Percentiles rank a stretch among this genome's conserved stretches.
Evolutionary conservation across 2,113 vertebrate species (phyloP).

Genomic region (Jacana jacana): DNA sequence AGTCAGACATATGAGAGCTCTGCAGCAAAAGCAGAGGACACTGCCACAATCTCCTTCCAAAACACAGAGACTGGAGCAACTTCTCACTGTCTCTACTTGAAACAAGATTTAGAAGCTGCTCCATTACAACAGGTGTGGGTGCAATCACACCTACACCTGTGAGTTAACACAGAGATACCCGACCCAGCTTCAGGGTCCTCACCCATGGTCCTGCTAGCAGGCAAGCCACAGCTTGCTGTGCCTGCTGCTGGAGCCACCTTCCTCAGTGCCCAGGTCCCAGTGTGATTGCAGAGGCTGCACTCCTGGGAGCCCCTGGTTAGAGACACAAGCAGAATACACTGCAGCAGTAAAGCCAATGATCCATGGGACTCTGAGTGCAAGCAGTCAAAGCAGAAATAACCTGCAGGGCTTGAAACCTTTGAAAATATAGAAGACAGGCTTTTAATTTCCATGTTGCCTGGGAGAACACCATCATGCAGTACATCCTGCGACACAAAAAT

Average conservation of each 20-base stretch:
- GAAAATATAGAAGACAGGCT: background rate
- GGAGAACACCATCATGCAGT: background rate
- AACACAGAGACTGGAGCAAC: background rate
- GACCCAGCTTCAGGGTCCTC: background rate
- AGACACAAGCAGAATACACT: background rate
- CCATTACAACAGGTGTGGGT: background rate
- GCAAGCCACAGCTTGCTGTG: background rate
- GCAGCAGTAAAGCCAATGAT: background rate
- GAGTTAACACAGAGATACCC: rapidly evolving
- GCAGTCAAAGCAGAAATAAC: background rate
- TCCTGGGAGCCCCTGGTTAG: background rate
- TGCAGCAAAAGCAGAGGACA: background rate
- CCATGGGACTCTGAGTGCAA: background rate
- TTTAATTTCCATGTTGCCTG: background rate
- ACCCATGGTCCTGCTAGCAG: background rate
- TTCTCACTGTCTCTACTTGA: background rate
- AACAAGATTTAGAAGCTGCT: background rate
- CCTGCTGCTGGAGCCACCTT: background rate
- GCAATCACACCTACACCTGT: background rate
- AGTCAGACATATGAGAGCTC: background rate
- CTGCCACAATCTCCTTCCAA: background rate
- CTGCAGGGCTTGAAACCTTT: background rate
- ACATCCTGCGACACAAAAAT: rapidly evolving
- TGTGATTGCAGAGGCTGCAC: background rate
- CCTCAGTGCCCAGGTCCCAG: background rate